These are phyloP conservation scores for Nycticorax nycticorax DNA, from an alignment of 2,113 vertebrate species.

Conservation along the genomic window DNA sequence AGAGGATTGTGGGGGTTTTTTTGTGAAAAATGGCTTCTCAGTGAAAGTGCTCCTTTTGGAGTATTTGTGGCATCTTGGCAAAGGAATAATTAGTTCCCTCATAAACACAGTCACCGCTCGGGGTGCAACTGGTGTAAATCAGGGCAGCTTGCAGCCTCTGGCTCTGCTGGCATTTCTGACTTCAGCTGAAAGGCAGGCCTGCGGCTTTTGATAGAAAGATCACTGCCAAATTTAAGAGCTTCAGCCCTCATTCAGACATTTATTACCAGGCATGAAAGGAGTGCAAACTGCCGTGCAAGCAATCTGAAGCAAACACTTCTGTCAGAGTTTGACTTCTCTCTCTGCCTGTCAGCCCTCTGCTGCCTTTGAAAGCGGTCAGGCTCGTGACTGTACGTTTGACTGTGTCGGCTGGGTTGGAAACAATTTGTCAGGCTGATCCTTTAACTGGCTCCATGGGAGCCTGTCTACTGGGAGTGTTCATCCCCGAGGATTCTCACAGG, in stretches of 20 bases:
- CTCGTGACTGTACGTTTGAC: neutral
- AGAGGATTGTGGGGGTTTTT: neutral
- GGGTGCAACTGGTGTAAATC: neutral
- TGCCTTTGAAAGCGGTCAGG: neutral
- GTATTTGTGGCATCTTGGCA: neutral
- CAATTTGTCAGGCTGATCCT: neutral
- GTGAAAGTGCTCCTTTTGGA: neutral
- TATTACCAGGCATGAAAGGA: neutral
- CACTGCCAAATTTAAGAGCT: neutral
- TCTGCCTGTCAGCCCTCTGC: neutral
- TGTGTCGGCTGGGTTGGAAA: neutral
- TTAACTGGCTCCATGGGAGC: neutral
- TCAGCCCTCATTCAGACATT: neutral
- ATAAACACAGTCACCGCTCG: neutral
- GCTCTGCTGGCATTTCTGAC: neutral
- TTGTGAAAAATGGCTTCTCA: neutral
- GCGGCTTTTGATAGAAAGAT: neutral
- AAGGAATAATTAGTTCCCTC: neutral
- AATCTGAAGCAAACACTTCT: neutral
- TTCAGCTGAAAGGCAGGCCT: neutral
- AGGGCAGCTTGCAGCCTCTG: neutral
- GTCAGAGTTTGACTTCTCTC: neutral
- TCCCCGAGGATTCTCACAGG: neutral
- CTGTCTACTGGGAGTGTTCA: neutral
- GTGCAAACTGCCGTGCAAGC: neutral